These are phyloP conservation scores for Schlechtendalia chinensis DNA, from an alignment of 1,140 invertebrate species.

Conservation along the genomic window DNA sequence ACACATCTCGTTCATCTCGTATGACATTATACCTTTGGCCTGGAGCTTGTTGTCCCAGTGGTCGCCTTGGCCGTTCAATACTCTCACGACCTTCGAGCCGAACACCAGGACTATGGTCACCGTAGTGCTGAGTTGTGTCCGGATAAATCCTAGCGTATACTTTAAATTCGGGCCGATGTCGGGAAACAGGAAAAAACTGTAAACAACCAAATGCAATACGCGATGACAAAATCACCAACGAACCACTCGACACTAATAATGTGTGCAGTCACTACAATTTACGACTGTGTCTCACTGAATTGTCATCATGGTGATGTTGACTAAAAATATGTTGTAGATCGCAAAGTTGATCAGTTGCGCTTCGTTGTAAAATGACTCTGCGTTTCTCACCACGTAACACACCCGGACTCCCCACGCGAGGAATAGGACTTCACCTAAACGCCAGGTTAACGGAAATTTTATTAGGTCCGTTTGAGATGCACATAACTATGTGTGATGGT, in stretches of 20 bases:
- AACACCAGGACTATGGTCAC: conserved; percentile 81
- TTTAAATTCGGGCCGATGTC: conserved; percentile 84
- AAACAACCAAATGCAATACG: conserved; percentile 1
- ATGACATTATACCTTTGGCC: conserved; percentile 64
- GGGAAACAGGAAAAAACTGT: conserved; percentile 79
- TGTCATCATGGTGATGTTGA: conserved; percentile 85
- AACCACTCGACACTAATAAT: background rate
- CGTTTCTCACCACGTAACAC: conserved; percentile 86
- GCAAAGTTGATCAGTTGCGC: conserved; percentile 87
- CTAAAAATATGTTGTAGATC: conserved; percentile 89
- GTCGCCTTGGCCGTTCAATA: conserved; percentile 78
- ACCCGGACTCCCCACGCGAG: conserved; percentile 86
- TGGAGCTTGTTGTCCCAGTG: conserved; percentile 80
- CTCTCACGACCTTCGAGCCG: conserved; percentile 78
- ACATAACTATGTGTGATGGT: too few species aligned
- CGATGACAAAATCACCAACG: too few species aligned
- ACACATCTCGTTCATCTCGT: conserved; percentile 74
- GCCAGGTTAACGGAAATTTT: too few species aligned
- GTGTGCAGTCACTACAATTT: too few species aligned
- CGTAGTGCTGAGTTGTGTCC: conserved; percentile 82
- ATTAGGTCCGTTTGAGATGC: too few species aligned
- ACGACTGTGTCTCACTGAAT: conserved; percentile 72
- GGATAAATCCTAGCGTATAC: conserved; percentile 79
- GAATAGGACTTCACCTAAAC: conserved; percentile 79
- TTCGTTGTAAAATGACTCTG: conserved; percentile 89